Percentiles rank a stretch among this genome's conserved stretches.
Evolutionary conservation across 2,113 vertebrate species (phyloP).

Genomic region (Malurus elegans): DNA sequence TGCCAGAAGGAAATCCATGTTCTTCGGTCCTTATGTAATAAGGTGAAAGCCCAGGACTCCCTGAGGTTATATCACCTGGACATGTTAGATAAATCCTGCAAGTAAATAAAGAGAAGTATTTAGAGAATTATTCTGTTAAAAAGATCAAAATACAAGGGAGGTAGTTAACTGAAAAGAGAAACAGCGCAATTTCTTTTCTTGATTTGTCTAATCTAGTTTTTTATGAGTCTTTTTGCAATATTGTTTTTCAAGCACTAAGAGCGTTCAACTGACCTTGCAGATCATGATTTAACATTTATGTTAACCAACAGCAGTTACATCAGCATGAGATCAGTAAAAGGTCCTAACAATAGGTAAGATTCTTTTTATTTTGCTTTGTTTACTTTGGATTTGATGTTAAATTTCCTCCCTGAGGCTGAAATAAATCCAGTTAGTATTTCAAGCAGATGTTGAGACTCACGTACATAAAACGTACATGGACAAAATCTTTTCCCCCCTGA

Average conservation of each 20-base stretch:
- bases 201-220: not conserved
- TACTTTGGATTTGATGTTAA: not conserved
- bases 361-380: not conserved
- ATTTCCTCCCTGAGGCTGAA: not conserved
- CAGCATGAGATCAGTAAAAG: not conserved
- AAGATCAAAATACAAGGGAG: not conserved
- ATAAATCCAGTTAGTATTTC: not conserved
- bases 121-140: not conserved
- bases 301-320: not conserved
- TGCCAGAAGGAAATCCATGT: not conserved
- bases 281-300: rapidly evolving
- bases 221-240: not conserved
- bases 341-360: not conserved
- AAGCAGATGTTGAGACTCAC: not conserved
- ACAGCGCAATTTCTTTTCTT: rapidly evolving
- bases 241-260: not conserved
- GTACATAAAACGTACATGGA: not conserved
- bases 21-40: not conserved
- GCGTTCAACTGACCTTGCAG: not conserved
- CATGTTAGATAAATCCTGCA: rapidly evolving
- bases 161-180: not conserved
- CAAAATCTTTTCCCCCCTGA: not conserved
- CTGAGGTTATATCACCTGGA: not conserved
- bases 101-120: not conserved
- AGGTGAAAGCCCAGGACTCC: not conserved